A percentile compares a stretch with the other conserved stretches of the same genome.
These are phyloP conservation scores for Oscheius sp. DNA, from an alignment of 2,888 invertebrate species.

Conservation along the genomic window DNA sequence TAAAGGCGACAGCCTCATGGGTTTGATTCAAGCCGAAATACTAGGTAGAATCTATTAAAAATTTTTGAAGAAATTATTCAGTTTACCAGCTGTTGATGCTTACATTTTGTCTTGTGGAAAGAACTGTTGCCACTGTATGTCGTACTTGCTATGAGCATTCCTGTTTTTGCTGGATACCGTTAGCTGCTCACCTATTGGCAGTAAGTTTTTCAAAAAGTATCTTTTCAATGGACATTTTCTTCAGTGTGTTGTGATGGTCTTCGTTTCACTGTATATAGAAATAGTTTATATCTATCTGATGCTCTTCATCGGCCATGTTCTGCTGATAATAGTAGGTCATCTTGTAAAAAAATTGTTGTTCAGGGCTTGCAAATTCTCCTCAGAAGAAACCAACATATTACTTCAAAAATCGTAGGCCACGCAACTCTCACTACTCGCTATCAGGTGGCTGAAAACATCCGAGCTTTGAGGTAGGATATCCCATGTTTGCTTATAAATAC, in stretches of 20 bases:
- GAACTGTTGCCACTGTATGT: slow-evolving; percentile 1
- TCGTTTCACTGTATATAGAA: not conserved
- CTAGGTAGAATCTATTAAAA: not conserved
- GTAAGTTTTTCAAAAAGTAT: slow-evolving; percentile 1
- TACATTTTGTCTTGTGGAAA: slow-evolving; percentile 8
- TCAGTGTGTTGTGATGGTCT: not conserved
- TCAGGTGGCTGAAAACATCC: slow-evolving; percentile 22
- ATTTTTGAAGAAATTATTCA: not conserved
- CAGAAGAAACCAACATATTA: not conserved
- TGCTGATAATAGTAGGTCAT: not conserved
- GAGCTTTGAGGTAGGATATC: slow-evolving; percentile 6
- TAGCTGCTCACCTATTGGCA: slow-evolving; percentile 2
- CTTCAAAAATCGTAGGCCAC: not conserved
- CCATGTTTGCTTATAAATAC: not conserved
- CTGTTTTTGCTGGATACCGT: not conserved
- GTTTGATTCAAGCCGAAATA: not conserved
- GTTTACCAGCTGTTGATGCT: slow-evolving; percentile 7
- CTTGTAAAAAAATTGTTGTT: not conserved
- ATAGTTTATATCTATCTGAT: not conserved
- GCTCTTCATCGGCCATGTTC: not conserved
- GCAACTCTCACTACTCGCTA: slow-evolving; percentile 13
- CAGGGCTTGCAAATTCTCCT: slow-evolving; percentile 1
- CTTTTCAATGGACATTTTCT: not conserved
- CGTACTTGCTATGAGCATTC: slow-evolving; percentile 11
- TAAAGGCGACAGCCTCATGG: not conserved